These are phyloP conservation scores for Hydraecia micacea DNA, from an alignment of 2,888 invertebrate species.

Conservation along the genomic window DNA sequence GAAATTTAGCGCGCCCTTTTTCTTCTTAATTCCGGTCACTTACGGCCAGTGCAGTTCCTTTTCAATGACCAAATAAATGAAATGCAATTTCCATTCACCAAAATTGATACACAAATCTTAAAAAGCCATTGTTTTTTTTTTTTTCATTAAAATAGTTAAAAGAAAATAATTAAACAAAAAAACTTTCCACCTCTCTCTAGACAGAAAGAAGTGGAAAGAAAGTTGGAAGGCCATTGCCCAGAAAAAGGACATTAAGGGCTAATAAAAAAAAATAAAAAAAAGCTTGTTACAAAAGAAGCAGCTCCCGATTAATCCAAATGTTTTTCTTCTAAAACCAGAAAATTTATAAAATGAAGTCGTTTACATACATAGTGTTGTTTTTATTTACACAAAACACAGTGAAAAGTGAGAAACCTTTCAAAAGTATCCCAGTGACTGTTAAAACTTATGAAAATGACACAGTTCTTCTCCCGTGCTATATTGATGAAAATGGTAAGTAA, in stretches of 20 bases:
- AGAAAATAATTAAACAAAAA: no score
- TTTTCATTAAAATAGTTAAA: no score
- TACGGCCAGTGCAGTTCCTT: neutral
- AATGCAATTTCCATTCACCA: neutral
- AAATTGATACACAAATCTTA: neutral
- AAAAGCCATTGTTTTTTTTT: no score
- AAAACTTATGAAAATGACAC: slow-evolving; percentile 94
- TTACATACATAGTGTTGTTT: slow-evolving; percentile 58
- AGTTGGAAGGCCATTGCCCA: no score
- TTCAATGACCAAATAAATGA: neutral
- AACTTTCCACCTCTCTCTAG: no score
- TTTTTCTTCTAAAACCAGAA: neutral
- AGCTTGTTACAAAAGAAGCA: no score
- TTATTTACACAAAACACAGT: slow-evolving; percentile 63
- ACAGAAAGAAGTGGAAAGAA: no score
- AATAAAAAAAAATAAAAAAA: neutral
- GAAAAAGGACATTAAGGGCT: no score
- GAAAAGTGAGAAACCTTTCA: slow-evolving; percentile 88
- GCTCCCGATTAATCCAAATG: neutral
- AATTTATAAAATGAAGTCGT: slow-evolving; percentile 61
- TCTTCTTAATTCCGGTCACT: slow-evolving; percentile 12
- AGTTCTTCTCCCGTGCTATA: slow-evolving; percentile 94
- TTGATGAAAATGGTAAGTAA: slow-evolving; percentile 91
- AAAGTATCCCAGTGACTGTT: slow-evolving; percentile 93
- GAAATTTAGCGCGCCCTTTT: slow-evolving; percentile 48